Base-by-base conservation (phyloP, 35 echinoderm and acorn worm species). In the Diadema setosum region DNA sequence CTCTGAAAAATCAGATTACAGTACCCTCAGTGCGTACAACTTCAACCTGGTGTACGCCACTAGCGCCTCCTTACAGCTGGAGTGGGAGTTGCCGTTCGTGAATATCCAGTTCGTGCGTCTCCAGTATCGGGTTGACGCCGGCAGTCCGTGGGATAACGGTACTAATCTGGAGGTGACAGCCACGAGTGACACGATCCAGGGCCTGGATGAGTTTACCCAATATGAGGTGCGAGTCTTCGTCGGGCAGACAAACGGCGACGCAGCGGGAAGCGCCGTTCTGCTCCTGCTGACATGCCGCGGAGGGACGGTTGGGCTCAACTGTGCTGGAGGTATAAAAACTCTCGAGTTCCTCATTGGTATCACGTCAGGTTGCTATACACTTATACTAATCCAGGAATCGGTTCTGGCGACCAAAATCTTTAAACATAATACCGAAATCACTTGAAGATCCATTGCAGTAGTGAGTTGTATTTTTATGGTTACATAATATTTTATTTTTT, bases 51-150 rank as follows among this genome's bases (percentile, higher is more conserved):
- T 73, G 1, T 25, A 65, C 30, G 65, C 85, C 39, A 87, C 85
- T 65, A 87, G 85, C 35, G 69, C 61, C 42, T 87, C 85, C 43
- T 34, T 87, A 11, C 41, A 65, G 39, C 30, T 87, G n/a, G 42
- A 65, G 21, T 87, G 85, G 85, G 27, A 42, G 16, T 65, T 87
- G 11, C 64, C 85, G 1, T 42, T 7, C 39, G 35, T 57, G 17
- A 7, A 18, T 0, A 78, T 78, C 73, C 73, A 78, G 17, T 78
- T 34, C 34, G 73, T 78, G 37, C 73, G 34, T 21, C 73, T 78
- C 40, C 39, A 3, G 73, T 78, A 42, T 41, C 73, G 73, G 11
- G 21, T 15, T 3, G 29, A 26, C 20, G 9, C 33, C 73, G 44
- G 26, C 6, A 41, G 44, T 2, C 73, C 73, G 24, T 78, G 73